These are phyloP conservation scores for Ips typographus DNA, from an alignment of 1,140 invertebrate species.

Conservation along the genomic window DNA sequence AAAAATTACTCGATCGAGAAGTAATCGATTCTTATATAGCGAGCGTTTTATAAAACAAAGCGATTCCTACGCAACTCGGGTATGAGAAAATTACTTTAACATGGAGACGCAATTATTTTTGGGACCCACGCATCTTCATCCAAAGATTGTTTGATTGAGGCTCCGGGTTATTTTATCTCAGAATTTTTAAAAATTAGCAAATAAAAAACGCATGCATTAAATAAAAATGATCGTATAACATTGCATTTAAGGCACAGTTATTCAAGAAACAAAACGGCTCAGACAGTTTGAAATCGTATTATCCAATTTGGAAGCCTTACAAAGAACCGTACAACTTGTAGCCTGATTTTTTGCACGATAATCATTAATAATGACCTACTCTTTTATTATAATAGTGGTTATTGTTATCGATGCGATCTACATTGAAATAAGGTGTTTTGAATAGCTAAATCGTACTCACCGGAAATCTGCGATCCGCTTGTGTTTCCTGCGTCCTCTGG, in stretches of 20 bases:
- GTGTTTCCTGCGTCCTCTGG: constrained; percentile 50
- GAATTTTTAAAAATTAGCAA: background rate
- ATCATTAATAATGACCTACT: too few species aligned
- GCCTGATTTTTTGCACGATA: background rate
- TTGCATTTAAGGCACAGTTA: background rate
- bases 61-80: constrained; percentile 14
- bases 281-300: constrained; percentile 6
- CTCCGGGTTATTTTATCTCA: background rate
- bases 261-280: constrained; percentile 7
- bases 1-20: background rate
- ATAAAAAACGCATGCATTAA: background rate
- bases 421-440: background rate
- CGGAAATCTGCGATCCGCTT: constrained; percentile 50
- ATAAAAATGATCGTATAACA: background rate
- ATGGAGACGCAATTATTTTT: constrained; percentile 22
- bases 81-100: constrained; percentile 17
- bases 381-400: background rate
- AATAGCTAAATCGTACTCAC: constrained; percentile 37
- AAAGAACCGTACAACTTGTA: constrained; percentile 1
- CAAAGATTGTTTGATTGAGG: constrained; percentile 6
- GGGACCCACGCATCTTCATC: constrained; percentile 5
- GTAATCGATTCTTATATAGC: background rate
- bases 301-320: constrained; percentile 13
- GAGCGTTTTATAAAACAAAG: constrained; percentile 9
- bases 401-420: background rate